Evolutionary conservation across 1,140 invertebrate species (phyloP).

Genomic region (Gryllus bimaculatus): DNA sequence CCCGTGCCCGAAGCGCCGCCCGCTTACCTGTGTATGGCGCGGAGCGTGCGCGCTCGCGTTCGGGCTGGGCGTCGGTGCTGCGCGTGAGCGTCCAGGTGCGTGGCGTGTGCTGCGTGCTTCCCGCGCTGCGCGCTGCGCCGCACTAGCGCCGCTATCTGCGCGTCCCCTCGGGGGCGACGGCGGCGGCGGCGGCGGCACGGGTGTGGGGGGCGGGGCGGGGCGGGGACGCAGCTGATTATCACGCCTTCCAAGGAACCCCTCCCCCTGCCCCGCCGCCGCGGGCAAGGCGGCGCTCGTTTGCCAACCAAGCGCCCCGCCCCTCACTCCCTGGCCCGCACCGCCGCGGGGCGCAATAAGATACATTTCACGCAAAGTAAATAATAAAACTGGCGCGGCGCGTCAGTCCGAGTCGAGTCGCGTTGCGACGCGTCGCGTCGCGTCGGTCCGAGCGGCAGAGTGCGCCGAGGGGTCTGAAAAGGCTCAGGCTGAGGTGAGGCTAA

Average conservation of each 20-base stretch:
- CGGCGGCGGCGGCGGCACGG: neutral
- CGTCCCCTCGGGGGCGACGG: too few species aligned
- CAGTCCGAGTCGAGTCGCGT: neutral
- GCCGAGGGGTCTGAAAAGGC: neutral
- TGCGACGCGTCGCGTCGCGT: too few species aligned
- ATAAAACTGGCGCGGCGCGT: neutral
- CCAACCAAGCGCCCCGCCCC: neutral
- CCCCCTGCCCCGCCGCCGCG: neutral
- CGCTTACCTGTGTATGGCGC: neutral
- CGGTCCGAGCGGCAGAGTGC: neutral
- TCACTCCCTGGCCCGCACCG: neutral
- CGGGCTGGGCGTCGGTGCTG: too few species aligned
- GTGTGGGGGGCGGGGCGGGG: too few species aligned
- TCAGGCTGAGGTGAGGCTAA: neutral
- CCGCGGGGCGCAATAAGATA: neutral
- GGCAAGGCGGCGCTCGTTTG: neutral
- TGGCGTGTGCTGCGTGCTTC: neutral
- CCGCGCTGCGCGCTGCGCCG: too few species aligned
- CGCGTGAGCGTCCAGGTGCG: too few species aligned
- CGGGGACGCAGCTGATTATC: neutral
- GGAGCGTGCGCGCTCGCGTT: neutral
- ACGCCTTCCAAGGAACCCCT: neutral
- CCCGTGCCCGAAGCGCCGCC: neutral
- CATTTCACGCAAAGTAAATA: conserved; percentile 1
- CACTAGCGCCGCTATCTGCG: neutral